A percentile compares a stretch with the other conserved stretches of the same genome.
Conservation (phyloP, 2,888 invertebrate genomes). For the Himalopsyche anomala region DNA sequence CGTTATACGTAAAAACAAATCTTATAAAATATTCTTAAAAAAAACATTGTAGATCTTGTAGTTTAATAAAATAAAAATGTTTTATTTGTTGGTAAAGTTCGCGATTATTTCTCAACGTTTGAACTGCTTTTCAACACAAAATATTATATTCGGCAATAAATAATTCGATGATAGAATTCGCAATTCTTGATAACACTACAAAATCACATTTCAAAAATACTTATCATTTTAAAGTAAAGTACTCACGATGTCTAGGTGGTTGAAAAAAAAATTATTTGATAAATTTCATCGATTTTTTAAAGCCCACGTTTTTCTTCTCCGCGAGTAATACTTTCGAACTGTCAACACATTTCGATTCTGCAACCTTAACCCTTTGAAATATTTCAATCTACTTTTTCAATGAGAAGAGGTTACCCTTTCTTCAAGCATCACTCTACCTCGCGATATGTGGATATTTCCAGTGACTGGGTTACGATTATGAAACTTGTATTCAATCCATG, state of each 20-base stretch:
- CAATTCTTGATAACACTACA: background rate
- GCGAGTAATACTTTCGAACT: background rate
- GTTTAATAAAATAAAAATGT: too few relatives aligned
- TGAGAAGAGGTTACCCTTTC: background rate
- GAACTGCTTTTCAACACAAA: too few relatives aligned
- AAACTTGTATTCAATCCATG: too few relatives aligned
- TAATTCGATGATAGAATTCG: too few relatives aligned
- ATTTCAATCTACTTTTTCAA: constrained; percentile 6
- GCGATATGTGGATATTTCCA: background rate
- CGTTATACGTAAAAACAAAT: too few relatives aligned
- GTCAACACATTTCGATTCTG: background rate
- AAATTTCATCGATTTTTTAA: background rate
- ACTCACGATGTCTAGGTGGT: background rate
- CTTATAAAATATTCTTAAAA: too few relatives aligned
- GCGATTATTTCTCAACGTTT: too few relatives aligned
- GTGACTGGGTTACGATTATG: background rate
- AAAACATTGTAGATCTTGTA: too few relatives aligned
- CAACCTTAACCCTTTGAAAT: constrained; percentile 8
- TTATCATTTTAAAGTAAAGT: background rate
- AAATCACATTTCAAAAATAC: background rate
- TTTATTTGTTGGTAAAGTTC: too few relatives aligned
- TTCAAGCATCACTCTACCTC: background rate
- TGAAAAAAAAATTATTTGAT: background rate
- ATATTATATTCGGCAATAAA: too few relatives aligned
- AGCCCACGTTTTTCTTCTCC: background rate